phyloP scores from a whole-genome alignment of 2,113 vertebrate genomes.

The cattle (Bos taurus) region ARS-UCD2.0 NC_037357.1:48397501-48398000 shows the following conservation, averaged over 20 bases:
- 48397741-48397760: not conserved
- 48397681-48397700: not conserved
- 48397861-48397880: too few relatives aligned
- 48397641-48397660: not conserved
- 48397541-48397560: not conserved
- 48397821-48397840: too few relatives aligned
- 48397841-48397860: too few relatives aligned
- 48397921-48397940: too few relatives aligned
- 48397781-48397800: too few relatives aligned
- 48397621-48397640: not conserved
- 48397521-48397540: not conserved
- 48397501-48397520: not conserved
- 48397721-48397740: not conserved
- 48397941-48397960: too few relatives aligned
- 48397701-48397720: not conserved
- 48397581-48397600: not conserved
- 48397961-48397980: too few relatives aligned
- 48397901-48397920: too few relatives aligned
- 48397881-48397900: too few relatives aligned
- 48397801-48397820: too few relatives aligned
- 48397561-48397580: not conserved
- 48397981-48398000: too few relatives aligned
- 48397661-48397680: not conserved
- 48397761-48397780: not conserved
- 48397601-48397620: not conserved